Conservation (phyloP, 2,888 invertebrate species). For the Trachelus tabidus region DNA sequence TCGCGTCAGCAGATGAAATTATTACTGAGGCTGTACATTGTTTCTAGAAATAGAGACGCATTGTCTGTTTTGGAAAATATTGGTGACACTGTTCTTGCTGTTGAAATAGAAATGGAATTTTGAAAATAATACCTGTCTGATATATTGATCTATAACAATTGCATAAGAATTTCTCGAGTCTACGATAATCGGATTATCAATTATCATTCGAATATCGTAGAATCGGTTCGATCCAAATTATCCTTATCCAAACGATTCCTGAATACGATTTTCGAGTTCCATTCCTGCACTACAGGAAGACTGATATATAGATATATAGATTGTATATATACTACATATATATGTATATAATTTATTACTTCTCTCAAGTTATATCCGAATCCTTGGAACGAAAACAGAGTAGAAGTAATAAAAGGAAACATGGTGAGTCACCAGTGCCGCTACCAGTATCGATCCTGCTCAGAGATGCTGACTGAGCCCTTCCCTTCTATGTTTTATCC, state of each 20-base stretch:
- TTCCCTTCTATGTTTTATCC: background rate
- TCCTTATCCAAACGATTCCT: no score
- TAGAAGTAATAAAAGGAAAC: conserved; percentile 3
- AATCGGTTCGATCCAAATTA: no score
- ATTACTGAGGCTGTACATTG: background rate
- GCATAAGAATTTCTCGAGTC: background rate
- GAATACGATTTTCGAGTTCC: no score
- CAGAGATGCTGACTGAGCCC: conserved; percentile 4
- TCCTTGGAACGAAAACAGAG: conserved; percentile 10
- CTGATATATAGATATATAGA: no score
- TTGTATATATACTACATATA: background rate
- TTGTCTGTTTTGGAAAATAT: no score
- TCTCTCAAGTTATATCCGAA: conserved; percentile 5
- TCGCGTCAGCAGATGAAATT: background rate
- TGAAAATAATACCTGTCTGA: no score
- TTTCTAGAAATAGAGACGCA: background rate
- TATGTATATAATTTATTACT: conserved; percentile 4
- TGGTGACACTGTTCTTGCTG: no score
- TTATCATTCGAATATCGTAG: no score
- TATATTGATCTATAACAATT: background rate
- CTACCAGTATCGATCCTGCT: conserved; percentile 9
- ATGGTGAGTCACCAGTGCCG: conserved; percentile 7
- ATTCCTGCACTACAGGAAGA: no score
- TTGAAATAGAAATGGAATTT: background rate
- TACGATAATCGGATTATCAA: no score